phyloP scores from a whole-genome alignment of 2,888 invertebrate species.

The Cryptocephalus primarius region DNA sequence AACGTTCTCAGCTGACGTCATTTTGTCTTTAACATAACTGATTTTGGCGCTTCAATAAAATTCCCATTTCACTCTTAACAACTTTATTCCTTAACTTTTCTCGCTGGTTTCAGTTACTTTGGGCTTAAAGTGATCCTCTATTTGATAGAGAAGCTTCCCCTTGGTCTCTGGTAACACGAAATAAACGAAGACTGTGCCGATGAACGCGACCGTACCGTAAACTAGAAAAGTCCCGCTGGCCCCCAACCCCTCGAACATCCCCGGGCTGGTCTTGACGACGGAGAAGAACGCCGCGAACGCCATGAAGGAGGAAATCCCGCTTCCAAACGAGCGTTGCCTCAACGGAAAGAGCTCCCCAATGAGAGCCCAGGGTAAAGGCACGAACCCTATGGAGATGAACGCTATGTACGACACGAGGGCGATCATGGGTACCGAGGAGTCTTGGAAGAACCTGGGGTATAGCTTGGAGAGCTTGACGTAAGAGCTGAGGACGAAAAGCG shows the following conservation, averaged over 20 bases:
- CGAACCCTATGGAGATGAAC: slow-evolving; percentile 43
- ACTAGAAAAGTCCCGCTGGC: slow-evolving; percentile 50
- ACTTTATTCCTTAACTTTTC: no score
- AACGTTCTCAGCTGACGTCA: no score
- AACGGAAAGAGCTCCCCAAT: slow-evolving; percentile 60
- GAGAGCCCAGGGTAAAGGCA: slow-evolving; percentile 57
- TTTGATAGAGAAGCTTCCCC: slow-evolving; percentile 55
- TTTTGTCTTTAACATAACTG: no score
- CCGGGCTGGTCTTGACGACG: slow-evolving; percentile 57
- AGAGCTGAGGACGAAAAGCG: slow-evolving; percentile 35
- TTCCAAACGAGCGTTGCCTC: slow-evolving; percentile 46
- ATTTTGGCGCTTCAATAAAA: no score
- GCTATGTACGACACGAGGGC: slow-evolving; percentile 47
- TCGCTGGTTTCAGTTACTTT: no score
- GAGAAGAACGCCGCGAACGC: slow-evolving; percentile 53
- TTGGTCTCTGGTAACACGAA: slow-evolving; percentile 58
- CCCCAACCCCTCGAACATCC: slow-evolving; percentile 46
- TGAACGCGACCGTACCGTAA: slow-evolving; percentile 47
- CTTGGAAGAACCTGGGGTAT: slow-evolving; percentile 20
- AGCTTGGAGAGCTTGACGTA: slow-evolving; percentile 15
- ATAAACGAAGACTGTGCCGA: slow-evolving; percentile 48
- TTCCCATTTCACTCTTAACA: no score
- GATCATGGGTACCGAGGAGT: slow-evolving; percentile 27
- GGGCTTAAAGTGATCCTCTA: slow-evolving; percentile 47
- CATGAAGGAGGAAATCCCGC: slow-evolving; percentile 54